A percentile compares a stretch with the other conserved stretches of the same genome.
Conservation (phyloP, 2,113 vertebrate species). For the Uropsilus gracilis region DNA sequence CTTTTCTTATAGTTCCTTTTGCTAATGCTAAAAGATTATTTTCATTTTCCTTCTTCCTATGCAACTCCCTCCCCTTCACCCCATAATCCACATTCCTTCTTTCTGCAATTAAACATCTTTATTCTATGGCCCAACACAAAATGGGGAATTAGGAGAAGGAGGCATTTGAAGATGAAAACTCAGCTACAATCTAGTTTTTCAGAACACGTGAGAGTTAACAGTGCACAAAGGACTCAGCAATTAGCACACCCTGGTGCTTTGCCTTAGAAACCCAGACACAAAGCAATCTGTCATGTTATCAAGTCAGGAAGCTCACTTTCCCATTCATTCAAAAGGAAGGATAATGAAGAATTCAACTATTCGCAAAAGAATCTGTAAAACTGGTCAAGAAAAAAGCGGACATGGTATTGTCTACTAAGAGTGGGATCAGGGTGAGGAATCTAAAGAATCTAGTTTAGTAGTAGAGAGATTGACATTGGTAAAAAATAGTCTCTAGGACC, state of each 20-base stretch:
- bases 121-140: not conserved
- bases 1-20: not conserved
- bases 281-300: conserved; percentile 32
- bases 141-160: not conserved
- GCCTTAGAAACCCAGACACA: conserved; percentile 32
- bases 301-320: conserved; percentile 6
- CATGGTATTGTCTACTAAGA: not conserved
- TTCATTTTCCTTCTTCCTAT: not conserved
- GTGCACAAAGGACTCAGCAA: not conserved
- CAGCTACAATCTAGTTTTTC: not conserved
- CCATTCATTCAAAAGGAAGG: not conserved
- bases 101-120: not conserved
- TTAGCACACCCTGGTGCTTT: conserved; percentile 20
- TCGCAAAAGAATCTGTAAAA: not conserved
- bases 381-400: not conserved
- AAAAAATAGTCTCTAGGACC: not conserved
- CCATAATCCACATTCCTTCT: not conserved
- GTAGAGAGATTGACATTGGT: not conserved
- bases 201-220: not conserved
- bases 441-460: not conserved
- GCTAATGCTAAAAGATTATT: not conserved
- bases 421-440: not conserved
- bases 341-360: conserved; percentile 45
- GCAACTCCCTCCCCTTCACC: too few species aligned
- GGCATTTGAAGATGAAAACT: not conserved